phyloP scores from a whole-genome alignment of 1,140 invertebrate species.

The Megalopta genalis region DNA sequence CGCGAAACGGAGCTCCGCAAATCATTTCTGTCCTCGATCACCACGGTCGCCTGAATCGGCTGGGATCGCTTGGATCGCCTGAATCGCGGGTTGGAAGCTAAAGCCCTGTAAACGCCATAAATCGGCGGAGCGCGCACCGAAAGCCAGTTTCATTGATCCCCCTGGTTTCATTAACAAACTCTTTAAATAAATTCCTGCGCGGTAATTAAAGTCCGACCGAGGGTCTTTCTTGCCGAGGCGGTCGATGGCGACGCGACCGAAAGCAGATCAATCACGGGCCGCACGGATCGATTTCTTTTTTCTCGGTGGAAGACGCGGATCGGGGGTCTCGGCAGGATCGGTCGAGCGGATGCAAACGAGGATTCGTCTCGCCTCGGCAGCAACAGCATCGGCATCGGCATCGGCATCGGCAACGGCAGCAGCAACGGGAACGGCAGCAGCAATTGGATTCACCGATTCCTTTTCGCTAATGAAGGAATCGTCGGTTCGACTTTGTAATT shows the following conservation, averaged over 20 bases:
- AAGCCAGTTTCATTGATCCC: slow-evolving; percentile 14
- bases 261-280: slow-evolving; percentile 68
- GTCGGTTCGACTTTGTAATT: slow-evolving; percentile 69
- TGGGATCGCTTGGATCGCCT: too few relatives aligned
- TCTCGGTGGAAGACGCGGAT: not conserved
- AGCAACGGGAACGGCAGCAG: slow-evolving; percentile 16
- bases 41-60: too few relatives aligned
- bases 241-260: slow-evolving; percentile 43
- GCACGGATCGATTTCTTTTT: slow-evolving; percentile 54
- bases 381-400: not conserved
- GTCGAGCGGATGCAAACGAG: slow-evolving; percentile 57
- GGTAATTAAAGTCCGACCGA: slow-evolving; percentile 12
- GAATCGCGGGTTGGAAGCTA: not conserved
- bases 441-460: slow-evolving; percentile 60
- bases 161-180: slow-evolving; percentile 26
- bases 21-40: too few relatives aligned
- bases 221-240: slow-evolving; percentile 14
- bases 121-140: not conserved
- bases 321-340: slow-evolving; percentile 12
- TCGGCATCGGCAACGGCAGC: slow-evolving; percentile 26
- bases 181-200: slow-evolving; percentile 10
- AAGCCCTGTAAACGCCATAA: not conserved
- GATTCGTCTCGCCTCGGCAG: slow-evolving; percentile 47
- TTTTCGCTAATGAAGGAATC: slow-evolving; percentile 69
- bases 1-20: too few relatives aligned